Percentiles rank a stretch among this genome's conserved stretches.
Conservation (phyloP, 2,888 invertebrate species). For the Hyalella azteca region DNA sequence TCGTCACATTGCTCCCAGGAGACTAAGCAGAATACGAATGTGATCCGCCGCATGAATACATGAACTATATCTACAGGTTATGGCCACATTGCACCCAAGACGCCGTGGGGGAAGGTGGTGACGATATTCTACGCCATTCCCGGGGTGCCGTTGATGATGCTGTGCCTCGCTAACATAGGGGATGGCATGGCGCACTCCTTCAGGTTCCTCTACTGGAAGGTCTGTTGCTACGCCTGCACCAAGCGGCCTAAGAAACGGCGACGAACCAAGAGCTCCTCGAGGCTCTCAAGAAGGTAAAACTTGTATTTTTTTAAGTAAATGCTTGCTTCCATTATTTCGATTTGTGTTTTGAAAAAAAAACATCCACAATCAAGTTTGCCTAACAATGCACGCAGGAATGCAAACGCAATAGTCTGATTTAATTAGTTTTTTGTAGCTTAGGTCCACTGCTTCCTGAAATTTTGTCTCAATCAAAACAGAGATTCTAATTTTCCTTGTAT, state of each 20-base stretch:
- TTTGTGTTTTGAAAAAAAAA: background rate
- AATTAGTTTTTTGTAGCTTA: background rate
- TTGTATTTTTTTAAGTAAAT: too few relatives aligned
- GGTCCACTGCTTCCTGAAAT: background rate
- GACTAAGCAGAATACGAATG: background rate
- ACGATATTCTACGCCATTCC: conserved; percentile 95
- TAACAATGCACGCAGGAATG: background rate
- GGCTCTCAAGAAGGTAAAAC: conserved; percentile 47
- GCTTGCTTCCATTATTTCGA: too few relatives aligned
- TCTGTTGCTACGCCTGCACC: conserved; percentile 86
- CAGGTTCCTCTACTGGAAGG: conserved; percentile 89
- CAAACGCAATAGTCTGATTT: background rate
- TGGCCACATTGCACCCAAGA: conserved; percentile 93
- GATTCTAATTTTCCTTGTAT: background rate
- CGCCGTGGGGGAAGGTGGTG: conserved; percentile 89
- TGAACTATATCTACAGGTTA: conserved; percentile 72
- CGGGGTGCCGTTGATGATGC: conserved; percentile 90
- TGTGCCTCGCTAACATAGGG: conserved; percentile 91
- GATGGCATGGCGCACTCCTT: conserved; percentile 93
- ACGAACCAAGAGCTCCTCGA: conserved; percentile 41
- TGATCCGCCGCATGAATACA: background rate
- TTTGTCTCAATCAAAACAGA: background rate
- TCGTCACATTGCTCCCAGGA: background rate
- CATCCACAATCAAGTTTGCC: background rate
- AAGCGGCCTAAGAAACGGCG: conserved; percentile 71